These are phyloP conservation scores for Amblyjoppa fuscipennis DNA, from an alignment of 2,888 invertebrate species.

Conservation along the genomic window DNA sequence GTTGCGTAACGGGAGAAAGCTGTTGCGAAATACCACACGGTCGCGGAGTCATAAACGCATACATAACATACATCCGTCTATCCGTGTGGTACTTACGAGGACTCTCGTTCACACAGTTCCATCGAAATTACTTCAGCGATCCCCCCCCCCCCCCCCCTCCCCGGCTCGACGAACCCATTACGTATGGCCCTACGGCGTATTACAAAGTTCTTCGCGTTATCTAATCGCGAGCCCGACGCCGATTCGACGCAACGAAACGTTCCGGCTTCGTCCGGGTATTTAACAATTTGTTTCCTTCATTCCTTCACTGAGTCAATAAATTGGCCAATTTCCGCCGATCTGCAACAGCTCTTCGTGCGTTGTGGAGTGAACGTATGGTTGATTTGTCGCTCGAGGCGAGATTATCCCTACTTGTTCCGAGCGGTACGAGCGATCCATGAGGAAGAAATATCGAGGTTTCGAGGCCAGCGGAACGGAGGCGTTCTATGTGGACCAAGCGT, in stretches of 20 bases:
- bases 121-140: conserved; percentile 43
- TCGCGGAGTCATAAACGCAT: conserved; percentile 27
- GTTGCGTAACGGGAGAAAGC: conserved; percentile 81
- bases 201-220: conserved; percentile 11
- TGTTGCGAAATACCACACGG: conserved; percentile 76
- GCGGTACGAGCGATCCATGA: not conserved
- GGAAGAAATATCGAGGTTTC: conserved; percentile 35
- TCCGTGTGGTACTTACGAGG: conserved; percentile 29
- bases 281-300: not conserved
- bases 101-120: conserved; percentile 33
- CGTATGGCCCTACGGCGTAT: conserved; percentile 55
- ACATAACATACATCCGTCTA: conserved; percentile 5
- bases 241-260: not conserved
- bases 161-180: conserved; percentile 52
- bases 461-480: conserved; percentile 57
- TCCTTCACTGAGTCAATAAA: not conserved
- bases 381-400: not conserved
- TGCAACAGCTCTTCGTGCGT: not conserved
- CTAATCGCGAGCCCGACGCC: conserved; percentile 3
- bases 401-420: conserved; percentile 1
- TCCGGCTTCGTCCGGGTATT: not conserved
- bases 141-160: not conserved
- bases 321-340: not conserved
- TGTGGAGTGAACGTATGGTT: not conserved
- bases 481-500: conserved; percentile 33